Conservation (phyloP, 2,113 vertebrate species). For the Mobula hypostoma region DNA sequence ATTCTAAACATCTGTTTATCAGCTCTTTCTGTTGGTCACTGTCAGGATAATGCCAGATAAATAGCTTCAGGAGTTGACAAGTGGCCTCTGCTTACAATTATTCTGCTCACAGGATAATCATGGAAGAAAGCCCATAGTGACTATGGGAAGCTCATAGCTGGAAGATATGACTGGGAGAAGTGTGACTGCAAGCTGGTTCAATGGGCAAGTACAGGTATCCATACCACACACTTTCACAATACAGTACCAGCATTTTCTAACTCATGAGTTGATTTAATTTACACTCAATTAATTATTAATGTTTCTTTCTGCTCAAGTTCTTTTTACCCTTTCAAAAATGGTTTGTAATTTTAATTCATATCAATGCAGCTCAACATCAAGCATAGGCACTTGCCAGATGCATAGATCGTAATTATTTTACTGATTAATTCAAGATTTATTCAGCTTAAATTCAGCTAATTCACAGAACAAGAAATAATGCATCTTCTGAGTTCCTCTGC, state of each 20-base stretch:
- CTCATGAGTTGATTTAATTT: background rate
- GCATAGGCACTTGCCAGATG: background rate
- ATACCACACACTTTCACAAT: background rate
- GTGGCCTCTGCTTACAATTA: too few species aligned
- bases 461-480: background rate
- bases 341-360: background rate
- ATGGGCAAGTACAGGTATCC: too few species aligned
- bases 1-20: too few species aligned
- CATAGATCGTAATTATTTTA: background rate
- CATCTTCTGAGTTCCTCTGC: background rate
- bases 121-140: too few species aligned
- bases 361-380: background rate
- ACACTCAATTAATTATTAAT: background rate
- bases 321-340: background rate
- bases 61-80: too few species aligned
- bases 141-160: too few species aligned
- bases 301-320: background rate
- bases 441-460: slow-evolving; percentile 18
- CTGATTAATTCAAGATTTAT: background rate
- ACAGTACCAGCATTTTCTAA: background rate
- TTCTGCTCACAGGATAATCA: too few species aligned
- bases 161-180: too few species aligned
- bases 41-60: too few species aligned
- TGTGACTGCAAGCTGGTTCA: too few species aligned
- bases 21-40: too few species aligned